Evolutionary conservation across 2,113 vertebrate species (phyloP).

Genomic region (Microtus oregoni): DNA sequence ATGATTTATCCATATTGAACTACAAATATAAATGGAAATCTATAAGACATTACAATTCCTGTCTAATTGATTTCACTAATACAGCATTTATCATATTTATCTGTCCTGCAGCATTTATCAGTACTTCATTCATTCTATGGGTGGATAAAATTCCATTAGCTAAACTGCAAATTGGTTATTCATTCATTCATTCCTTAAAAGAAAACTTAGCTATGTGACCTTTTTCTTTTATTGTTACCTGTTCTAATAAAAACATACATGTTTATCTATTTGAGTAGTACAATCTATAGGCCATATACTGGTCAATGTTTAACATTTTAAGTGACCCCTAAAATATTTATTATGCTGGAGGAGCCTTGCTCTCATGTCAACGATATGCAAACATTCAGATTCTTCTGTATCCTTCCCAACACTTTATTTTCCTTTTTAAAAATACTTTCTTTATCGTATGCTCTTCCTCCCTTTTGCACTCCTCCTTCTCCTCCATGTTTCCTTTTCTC

Average conservation of each 20-base stretch:
- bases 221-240: neutral
- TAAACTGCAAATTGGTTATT: neutral
- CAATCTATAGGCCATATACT: neutral
- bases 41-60: neutral
- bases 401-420: neutral
- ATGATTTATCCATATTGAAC: neutral
- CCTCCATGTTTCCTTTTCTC: too few species aligned
- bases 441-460: neutral
- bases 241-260: neutral
- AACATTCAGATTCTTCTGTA: neutral
- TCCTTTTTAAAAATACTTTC: neutral
- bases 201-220: neutral
- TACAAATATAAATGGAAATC: neutral
- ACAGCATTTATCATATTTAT: neutral
- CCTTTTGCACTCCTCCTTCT: neutral
- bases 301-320: neutral
- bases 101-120: neutral
- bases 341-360: neutral
- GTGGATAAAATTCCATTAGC: neutral
- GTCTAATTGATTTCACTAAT: neutral
- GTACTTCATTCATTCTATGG: neutral
- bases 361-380: neutral
- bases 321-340: neutral
- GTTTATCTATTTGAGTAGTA: neutral
- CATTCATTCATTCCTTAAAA: neutral